Evolutionary conservation across 2,888 invertebrate species (phyloP), one percentile per base, ranked within the genome.

Genomic region (Leucoma salicis): DNA sequence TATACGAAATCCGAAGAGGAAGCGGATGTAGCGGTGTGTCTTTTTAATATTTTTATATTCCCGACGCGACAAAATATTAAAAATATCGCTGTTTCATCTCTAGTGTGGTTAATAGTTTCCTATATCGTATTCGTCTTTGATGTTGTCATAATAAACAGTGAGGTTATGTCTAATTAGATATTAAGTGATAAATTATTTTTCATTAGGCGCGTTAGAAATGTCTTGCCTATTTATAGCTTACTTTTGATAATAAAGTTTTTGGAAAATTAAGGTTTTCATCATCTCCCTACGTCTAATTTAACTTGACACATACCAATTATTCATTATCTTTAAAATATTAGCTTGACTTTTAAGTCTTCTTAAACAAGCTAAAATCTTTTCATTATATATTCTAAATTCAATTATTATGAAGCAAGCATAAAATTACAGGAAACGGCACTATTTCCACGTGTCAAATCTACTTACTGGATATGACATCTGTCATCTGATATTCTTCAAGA

Each of bases 11-110:
- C 58, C 63, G 61, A 74, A 78, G 70, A 82, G 85, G 84, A 86
- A 86, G 65, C 86, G 86, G 86, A 86, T 81, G 83, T 75, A 74
- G 68, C 76, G 77, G 62, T 66, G 77, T 77, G 78, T 82, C 79
- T 76, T 80, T 35, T 85, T 83, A 83, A 83, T 82, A 83, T 77
- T 84, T 84, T 82, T 78, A 80, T 78, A 82, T 80, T 78, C 75
- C 57, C 62, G 68, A 46, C 68, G 70, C 70, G 76, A 70, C 74
- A 66, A 64, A 68, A 65, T 74, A 82, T 82, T 76, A 83, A 82
- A 84, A 84, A 82, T 82, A 61, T 69, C 70, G 29, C 68, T 78
- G 70, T 84, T 84, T 84, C 83, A 84, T 83, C 82, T 84, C 44
- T 60, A 63, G 57, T 55, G 60, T 62, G 58, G 38, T 53, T 74